Percentiles rank a stretch among this genome's conserved stretches.
phyloP scores from a whole-genome alignment of 2,113 vertebrate genomes.

The Grammomys dolichurus region DNA sequence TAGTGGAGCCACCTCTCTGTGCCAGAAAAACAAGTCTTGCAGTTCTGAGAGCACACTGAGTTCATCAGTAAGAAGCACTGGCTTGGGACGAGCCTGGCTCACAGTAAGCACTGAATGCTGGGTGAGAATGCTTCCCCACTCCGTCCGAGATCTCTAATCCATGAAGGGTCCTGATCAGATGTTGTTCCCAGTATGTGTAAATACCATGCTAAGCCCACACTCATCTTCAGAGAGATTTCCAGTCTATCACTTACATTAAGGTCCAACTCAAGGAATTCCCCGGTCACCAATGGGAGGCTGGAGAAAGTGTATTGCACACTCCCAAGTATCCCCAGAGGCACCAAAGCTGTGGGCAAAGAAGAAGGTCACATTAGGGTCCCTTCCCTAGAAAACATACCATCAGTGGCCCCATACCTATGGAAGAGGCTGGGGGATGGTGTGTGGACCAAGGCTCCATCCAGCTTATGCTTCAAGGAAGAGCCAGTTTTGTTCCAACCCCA shows the following conservation, averaged over 20 bases:
- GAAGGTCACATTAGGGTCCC: not conserved
- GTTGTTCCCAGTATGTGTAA: not conserved
- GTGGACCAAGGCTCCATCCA: not conserved
- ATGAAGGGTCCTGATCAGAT: not conserved
- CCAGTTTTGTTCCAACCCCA: not conserved
- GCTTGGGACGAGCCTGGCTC: not conserved
- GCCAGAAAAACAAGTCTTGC: not conserved
- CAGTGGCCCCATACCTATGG: not conserved
- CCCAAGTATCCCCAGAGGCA: conserved; percentile 82
- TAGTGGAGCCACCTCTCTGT: not conserved
- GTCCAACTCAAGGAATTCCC: conserved; percentile 82
- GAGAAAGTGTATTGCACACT: conserved; percentile 82
- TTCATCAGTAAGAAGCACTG: not conserved
- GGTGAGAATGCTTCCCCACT: not conserved
- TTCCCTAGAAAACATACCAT: not conserved
- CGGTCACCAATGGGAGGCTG: conserved; percentile 81
- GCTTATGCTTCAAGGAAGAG: not conserved
- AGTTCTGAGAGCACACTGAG: not conserved
- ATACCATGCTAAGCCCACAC: not conserved
- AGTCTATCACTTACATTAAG: conserved; percentile 77
- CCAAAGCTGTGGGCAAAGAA: conserved; percentile 77
- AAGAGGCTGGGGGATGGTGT: accelerated
- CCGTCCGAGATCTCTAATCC: not conserved
- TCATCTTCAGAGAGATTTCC: not conserved
- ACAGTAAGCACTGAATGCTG: not conserved